Evolutionary conservation across 1,140 invertebrate species (phyloP), one percentile per base, ranked within the genome.

Genomic region (Lepidurus apus): DNA sequence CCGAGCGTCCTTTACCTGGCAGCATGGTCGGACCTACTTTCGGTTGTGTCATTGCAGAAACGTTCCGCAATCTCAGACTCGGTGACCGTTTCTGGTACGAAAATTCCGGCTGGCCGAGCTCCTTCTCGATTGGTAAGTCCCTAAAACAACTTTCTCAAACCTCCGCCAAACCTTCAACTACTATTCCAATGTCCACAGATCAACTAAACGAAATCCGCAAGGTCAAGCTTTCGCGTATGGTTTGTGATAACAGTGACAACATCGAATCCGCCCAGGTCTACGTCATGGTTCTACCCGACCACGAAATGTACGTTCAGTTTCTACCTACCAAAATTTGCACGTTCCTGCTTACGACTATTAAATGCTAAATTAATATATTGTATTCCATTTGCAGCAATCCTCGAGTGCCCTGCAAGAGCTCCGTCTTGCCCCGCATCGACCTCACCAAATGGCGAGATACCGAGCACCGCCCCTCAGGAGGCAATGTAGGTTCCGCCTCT

Each of bases 371-470:
- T 26, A 77, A n/a, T 75, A 17, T 65, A 34, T 43, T 74, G 10
- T 24, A 76, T 79, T 80, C 83, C 81, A 81, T 83, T 88, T 88
- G 73, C 84, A 95, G 93, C 82, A 96, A 95, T 86, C 94, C 94
- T 17, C 88, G 94, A 83, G 94, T 96, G 79, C 92, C 94, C 13
- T 96, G 94, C 85, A 90, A 91, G 85, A 95, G 93, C 83, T 93
- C 93, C 74, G 88, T 95, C 42, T 88, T 96, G 78, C 93, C 94
- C n/a, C 89, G 90, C 80, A 93, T 96, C 81, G 94, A 96, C 85
- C 89, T 95, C 80, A 91, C 88, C 80, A 95, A 95, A 85, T 96
- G 94, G 94, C 77, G 53, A 78, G 79, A 80, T 43, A 34, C 78
- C n/a, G 73, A 79, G 34, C 42, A 77, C 75, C 75, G 47, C 24